Conservation (phyloP, 2,888 invertebrate genomes). For the Thereva nobilitata region DNA sequence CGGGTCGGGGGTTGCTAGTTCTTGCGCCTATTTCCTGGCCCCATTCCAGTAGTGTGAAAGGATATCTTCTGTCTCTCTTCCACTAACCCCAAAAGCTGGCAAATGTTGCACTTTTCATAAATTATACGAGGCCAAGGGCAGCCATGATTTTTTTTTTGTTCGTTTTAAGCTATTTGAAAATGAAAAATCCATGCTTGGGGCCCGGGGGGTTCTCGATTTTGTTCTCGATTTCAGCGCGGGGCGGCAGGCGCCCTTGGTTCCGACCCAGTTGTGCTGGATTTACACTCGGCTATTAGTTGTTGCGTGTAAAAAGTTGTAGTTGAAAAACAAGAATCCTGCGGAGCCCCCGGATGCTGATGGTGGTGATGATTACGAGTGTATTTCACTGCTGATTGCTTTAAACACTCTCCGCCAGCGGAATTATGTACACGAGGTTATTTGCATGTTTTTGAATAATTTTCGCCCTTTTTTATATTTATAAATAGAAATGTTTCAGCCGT, state of each 20-base stretch:
- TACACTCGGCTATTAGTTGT: background rate
- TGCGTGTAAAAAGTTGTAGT: too few species aligned
- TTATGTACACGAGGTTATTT: too few species aligned
- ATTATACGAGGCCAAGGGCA: slow-evolving; percentile 41
- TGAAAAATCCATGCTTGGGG: slow-evolving; percentile 25
- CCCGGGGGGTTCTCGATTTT: background rate
- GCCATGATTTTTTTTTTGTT: background rate
- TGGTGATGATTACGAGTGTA: too few species aligned
- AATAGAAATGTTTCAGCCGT: too few species aligned
- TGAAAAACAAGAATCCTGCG: too few species aligned
- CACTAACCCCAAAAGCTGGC: slow-evolving; percentile 21
- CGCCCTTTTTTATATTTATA: too few species aligned
- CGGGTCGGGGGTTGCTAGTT: background rate
- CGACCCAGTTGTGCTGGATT: too few species aligned
- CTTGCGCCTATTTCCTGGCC: slow-evolving; percentile 12
- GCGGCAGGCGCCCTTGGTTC: background rate
- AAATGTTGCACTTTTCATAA: slow-evolving; percentile 39
- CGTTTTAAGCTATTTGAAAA: slow-evolving; percentile 10
- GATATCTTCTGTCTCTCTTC: background rate
- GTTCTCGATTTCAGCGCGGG: background rate
- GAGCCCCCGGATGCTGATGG: too few species aligned
- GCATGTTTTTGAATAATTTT: too few species aligned
- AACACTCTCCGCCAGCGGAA: too few species aligned
- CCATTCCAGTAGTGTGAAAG: slow-evolving; percentile 26
- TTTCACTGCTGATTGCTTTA: too few species aligned